These are phyloP conservation scores for Emberiza fucata DNA, from an alignment of 2,113 vertebrate genomes.

Conservation along the genomic window DNA sequence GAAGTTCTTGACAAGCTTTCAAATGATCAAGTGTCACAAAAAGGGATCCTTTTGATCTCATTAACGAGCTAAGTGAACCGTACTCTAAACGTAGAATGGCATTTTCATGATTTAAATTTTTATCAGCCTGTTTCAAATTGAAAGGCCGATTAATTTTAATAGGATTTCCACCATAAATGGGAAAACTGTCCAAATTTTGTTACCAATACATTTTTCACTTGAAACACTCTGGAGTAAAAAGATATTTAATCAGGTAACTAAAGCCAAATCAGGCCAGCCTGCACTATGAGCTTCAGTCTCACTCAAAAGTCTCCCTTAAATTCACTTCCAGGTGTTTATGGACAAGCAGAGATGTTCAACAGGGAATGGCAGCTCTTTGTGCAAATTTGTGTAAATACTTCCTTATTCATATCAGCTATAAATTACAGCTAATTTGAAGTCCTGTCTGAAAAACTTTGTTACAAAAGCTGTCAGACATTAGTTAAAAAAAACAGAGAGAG, in stretches of 20 bases:
- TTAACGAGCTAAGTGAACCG: constrained; percentile 26
- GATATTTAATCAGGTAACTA: not conserved
- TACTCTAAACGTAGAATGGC: constrained; percentile 40
- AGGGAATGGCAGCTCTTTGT: not conserved
- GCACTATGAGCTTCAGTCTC: not conserved
- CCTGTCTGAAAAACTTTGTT: not conserved
- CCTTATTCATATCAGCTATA: not conserved
- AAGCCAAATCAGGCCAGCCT: not conserved
- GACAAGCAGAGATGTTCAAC: not conserved
- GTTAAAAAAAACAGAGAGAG: not conserved
- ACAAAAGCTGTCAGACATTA: not conserved
- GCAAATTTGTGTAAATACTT: not conserved
- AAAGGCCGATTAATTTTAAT: constrained; percentile 52
- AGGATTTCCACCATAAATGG: constrained; percentile 22
- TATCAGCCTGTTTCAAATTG: constrained; percentile 23
- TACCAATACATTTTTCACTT: constrained; percentile 32
- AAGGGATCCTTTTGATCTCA: constrained; percentile 46
- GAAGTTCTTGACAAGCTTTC: constrained; percentile 34
- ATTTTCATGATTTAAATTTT: constrained; percentile 48
- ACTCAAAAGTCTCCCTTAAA: not conserved
- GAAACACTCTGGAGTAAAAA: not conserved
- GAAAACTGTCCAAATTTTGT: constrained; percentile 50
- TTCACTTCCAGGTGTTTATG: not conserved
- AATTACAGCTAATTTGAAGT: not conserved
- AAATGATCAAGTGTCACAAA: constrained; percentile 49